Conservation (phyloP, 2,888 invertebrate genomes). For the Drosophila niveifrons region DNA sequence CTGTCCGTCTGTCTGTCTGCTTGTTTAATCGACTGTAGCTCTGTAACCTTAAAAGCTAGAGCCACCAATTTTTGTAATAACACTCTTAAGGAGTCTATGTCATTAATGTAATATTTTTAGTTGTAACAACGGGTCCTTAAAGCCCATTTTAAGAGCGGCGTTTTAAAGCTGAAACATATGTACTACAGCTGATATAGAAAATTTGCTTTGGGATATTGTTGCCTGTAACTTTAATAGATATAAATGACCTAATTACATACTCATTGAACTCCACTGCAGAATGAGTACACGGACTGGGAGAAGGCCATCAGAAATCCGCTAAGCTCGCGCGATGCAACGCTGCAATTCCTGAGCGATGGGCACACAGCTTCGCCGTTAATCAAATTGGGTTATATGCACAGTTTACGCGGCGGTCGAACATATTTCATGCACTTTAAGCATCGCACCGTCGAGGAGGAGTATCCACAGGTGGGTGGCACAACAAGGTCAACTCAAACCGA, state of each 20-base stretch:
- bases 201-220: too few relatives aligned
- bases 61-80: not conserved
- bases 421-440: constrained; percentile 96
- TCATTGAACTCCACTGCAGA: constrained; percentile 86
- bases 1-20: not conserved
- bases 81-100: not conserved
- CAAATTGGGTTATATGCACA: constrained; percentile 92
- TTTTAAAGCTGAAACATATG: too few relatives aligned
- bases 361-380: constrained; percentile 95
- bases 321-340: constrained; percentile 93
- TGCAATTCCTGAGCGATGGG: constrained; percentile 96
- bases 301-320: constrained; percentile 94
- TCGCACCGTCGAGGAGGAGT: constrained; percentile 92
- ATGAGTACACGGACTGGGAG: constrained; percentile 99
- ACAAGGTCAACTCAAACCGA: not conserved
- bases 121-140: not conserved
- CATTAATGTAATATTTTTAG: too few relatives aligned
- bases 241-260: not conserved
- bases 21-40: not conserved
- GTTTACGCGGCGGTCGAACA: constrained; percentile 91
- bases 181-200: too few relatives aligned
- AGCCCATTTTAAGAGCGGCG: too few relatives aligned
- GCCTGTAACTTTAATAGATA: too few relatives aligned
- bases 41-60: not conserved
- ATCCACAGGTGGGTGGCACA: constrained; percentile 88